Conservation (phyloP, 2,113 vertebrate genomes). For the Phrynosoma blainvillii region DNA sequence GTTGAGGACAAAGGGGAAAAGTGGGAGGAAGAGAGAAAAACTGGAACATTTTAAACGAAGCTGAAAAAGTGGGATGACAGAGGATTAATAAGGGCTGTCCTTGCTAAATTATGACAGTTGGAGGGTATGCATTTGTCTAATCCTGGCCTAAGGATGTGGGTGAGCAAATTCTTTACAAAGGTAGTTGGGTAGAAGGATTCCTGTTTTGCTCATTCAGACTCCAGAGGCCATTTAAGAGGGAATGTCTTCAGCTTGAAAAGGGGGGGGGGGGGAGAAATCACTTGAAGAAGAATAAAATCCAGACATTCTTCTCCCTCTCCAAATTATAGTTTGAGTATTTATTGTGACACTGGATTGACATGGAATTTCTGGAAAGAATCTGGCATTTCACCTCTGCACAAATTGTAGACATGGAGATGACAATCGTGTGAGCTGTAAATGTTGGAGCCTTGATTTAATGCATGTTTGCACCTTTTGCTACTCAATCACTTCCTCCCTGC, state of each 20-base stretch:
- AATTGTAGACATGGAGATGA: too few relatives aligned
- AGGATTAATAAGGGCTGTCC: too few relatives aligned
- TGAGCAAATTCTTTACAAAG: too few relatives aligned
- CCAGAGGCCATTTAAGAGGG: not conserved
- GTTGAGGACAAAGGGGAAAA: too few relatives aligned
- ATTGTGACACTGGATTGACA: not conserved
- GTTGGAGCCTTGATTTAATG: not conserved
- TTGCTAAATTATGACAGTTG: too few relatives aligned
- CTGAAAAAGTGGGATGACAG: too few relatives aligned
- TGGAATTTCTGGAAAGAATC: not conserved
- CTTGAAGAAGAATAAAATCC: not conserved
- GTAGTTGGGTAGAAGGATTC: not conserved
- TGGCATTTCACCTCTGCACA: not conserved
- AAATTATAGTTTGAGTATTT: not conserved
- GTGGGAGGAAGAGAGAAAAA: too few relatives aligned
- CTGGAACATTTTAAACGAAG: too few relatives aligned
- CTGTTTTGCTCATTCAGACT: not conserved
- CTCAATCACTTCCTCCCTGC: not conserved
- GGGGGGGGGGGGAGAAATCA: too few relatives aligned
- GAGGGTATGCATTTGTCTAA: too few relatives aligned
- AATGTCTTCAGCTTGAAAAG: not conserved
- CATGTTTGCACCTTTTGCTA: not conserved
- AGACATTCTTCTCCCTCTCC: not conserved
- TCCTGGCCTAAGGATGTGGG: too few relatives aligned
- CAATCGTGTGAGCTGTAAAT: not conserved